Conservation (phyloP, 2,113 vertebrate genomes). For the Okapia johnstoni region DNA sequence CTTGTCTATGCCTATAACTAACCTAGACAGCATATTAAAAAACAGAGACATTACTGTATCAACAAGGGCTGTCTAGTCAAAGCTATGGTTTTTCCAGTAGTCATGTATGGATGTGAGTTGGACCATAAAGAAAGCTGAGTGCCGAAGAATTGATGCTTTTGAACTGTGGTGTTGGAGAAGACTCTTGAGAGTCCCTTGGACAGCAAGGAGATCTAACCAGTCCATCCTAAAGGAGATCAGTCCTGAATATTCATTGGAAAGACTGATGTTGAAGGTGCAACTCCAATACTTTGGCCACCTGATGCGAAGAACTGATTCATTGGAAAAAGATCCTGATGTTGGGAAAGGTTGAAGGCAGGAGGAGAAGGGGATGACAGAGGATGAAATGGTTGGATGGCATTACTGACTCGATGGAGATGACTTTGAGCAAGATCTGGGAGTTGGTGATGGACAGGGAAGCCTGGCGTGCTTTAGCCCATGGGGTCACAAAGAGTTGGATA, state of each 20-base stretch:
- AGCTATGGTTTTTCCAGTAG: not conserved
- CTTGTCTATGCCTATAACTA: not conserved
- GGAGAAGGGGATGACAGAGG: not conserved
- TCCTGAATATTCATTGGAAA: not conserved
- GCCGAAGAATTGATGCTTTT: not conserved
- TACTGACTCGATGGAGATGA: not conserved
- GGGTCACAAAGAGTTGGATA: not conserved
- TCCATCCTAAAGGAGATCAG: not conserved
- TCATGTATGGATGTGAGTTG: not conserved
- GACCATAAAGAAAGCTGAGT: not conserved
- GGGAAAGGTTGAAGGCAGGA: not conserved
- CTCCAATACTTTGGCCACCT: not conserved
- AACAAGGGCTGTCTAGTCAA: not conserved
- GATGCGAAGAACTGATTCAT: not conserved
- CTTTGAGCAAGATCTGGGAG: not conserved
- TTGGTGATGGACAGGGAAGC: not conserved
- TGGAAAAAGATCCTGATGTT: not conserved
- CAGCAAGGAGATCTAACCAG: not conserved
- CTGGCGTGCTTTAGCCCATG: not conserved
- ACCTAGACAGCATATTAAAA: not conserved
- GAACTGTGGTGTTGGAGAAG: not conserved
- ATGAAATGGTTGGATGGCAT: not conserved
- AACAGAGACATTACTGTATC: not conserved
- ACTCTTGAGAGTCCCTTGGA: not conserved
- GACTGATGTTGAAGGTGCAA: not conserved